Base-by-base conservation (phyloP, 2,888 invertebrate species). In the Drosophila meridionalis region DNA sequence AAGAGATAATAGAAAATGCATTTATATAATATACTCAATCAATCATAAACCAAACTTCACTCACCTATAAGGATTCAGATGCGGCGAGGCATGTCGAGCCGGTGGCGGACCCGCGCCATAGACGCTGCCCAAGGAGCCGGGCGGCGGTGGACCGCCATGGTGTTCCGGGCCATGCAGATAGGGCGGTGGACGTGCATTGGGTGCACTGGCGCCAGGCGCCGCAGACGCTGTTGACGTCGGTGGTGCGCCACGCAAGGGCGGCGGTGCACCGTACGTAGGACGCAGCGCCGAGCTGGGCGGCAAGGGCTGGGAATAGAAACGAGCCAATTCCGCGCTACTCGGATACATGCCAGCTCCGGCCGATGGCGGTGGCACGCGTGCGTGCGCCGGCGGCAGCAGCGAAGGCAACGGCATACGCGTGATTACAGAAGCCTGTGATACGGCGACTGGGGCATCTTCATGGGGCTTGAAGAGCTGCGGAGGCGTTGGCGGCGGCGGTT, bases 361-460 rank as follows among this genome's bases (percentile, higher is more conserved):
- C 3, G 76, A 61, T 9, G 60, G 58, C 2, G 68, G 63, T 8
- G 83, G 80, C 45, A 82, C 85, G 5, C 76, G 90, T 60, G 52
- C 76, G 36, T 88, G 85, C 2, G 77, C 64, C 26, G 81, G 70
- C 34, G 84, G 50, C 43, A 78, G 30, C 42, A 81, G 55, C 28
- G 87, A 79, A 2, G 84, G 61, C 68, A 90, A 64, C 6, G 95
- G 93, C 94, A 95, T 95, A 78, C 95, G 93, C 9, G 95, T 95
- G 53, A 95, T 95, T 8, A 95, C 95, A 47, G 95, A 95, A 0
- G 94, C 93, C 40, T 94, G 93, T 2, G 94, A 65, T 32, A 83
- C 78, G 47, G 62, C 74, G 9, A 72, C 53, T 8, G 78, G 66
- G 1, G 73, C 62, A 26, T 81, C 87, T n/a, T 80, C 82, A 36